Conservation (phyloP, 2,888 invertebrate species). For the Cryptocheilus praepositus region DNA sequence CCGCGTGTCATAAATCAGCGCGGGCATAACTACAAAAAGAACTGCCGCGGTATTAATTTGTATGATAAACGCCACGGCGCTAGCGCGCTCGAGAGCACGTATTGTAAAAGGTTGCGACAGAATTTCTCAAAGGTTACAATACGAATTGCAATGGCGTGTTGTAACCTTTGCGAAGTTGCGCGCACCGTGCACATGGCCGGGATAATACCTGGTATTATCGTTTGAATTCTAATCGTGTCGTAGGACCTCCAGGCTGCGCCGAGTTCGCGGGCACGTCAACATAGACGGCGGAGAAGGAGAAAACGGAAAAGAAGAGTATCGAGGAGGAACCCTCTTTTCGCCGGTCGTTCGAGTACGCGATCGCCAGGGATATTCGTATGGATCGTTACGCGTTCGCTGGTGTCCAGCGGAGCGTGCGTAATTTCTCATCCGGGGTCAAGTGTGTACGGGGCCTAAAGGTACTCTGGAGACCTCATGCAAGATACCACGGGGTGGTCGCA, state of each 20-base stretch:
- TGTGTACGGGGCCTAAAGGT: constrained; percentile 61
- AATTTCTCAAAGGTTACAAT: constrained; percentile 52
- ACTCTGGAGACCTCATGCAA: constrained; percentile 58
- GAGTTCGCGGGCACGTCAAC: constrained; percentile 23
- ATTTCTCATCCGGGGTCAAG: constrained; percentile 15
- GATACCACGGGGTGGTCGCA: constrained; percentile 65
- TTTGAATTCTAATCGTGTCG: constrained; percentile 49
- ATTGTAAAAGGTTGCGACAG: constrained; percentile 52
- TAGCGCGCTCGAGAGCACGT: constrained; percentile 24
- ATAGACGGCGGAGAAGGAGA: background rate
- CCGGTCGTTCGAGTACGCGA: too few relatives aligned
- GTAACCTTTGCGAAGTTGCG: constrained; percentile 50
- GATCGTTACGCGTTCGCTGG: constrained; percentile 20
- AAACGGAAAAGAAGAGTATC: background rate
- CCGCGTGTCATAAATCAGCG: constrained; percentile 43
- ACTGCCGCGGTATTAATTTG: constrained; percentile 46
- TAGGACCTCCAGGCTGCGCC: constrained; percentile 13
- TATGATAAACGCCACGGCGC: constrained; percentile 39
- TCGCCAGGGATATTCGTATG: too few relatives aligned
- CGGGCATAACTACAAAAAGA: constrained; percentile 28
- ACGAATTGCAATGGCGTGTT: constrained; percentile 52
- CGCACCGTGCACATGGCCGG: constrained; percentile 28
- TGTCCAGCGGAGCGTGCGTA: background rate
- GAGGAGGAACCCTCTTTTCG: too few relatives aligned
- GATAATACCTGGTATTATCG: constrained; percentile 52